phyloP scores from a whole-genome alignment of 2,113 vertebrate species.

The Martes martes region DNA sequence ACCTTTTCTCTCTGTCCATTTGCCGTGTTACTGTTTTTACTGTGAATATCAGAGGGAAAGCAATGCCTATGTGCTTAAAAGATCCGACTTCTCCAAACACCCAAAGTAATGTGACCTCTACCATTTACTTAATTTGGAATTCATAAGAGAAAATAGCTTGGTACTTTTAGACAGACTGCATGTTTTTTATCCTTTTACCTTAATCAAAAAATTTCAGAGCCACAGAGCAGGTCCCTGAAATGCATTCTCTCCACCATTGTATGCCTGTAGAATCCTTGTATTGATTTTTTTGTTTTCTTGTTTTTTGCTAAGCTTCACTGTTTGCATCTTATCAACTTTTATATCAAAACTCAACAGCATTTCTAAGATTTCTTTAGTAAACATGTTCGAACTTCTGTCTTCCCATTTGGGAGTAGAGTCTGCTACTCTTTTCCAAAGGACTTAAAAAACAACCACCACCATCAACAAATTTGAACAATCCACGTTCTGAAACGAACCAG shows the following conservation, averaged over 20 bases:
- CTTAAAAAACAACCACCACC: neutral
- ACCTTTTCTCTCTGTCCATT: neutral
- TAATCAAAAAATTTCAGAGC: neutral
- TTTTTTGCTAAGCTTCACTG: neutral
- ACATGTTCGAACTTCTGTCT: neutral
- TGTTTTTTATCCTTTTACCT: neutral
- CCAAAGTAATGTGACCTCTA: neutral
- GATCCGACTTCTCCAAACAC: neutral
- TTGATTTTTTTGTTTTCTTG: neutral
- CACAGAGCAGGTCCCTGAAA: neutral
- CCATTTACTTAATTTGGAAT: neutral
- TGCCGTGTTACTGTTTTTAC: neutral
- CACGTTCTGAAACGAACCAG: neutral
- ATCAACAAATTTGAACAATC: neutral
- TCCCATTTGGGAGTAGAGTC: constrained; percentile 4
- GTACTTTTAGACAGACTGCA: neutral
- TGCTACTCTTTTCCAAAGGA: constrained; percentile 41
- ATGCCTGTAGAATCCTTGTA: neutral
- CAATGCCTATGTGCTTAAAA: neutral
- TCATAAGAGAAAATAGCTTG: constrained; percentile 1
- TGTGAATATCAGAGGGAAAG: neutral
- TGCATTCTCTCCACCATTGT: neutral
- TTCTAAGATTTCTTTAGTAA: constrained; percentile 6
- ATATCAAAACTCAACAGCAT: constrained; percentile 1
- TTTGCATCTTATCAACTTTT: constrained; percentile 16